phyloP scores from a whole-genome alignment of 2,113 vertebrate genomes.

The Xerus inauris region DNA sequence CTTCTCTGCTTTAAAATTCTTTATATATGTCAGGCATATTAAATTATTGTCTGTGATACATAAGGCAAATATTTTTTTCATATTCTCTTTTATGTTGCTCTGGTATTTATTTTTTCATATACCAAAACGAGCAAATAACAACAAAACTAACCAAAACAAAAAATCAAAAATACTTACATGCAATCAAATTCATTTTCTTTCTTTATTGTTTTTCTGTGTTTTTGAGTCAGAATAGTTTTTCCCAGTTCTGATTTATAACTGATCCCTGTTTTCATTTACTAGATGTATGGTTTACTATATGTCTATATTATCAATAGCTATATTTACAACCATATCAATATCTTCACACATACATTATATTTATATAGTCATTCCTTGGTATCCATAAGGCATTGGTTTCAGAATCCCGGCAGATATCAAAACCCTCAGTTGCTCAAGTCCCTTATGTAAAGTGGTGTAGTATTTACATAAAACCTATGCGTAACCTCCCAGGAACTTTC shows the following conservation, averaged over 20 bases:
- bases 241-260: background rate
- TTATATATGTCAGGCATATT: background rate
- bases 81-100: background rate
- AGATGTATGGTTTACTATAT: background rate
- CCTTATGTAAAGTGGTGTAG: background rate
- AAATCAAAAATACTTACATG: background rate
- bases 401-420: background rate
- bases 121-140: too few relatives aligned
- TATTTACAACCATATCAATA: background rate
- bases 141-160: background rate
- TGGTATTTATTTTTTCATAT: background rate
- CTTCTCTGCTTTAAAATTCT: background rate
- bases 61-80: background rate
- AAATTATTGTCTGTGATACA: background rate
- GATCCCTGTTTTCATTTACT: background rate
- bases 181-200: background rate
- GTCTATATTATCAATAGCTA: background rate
- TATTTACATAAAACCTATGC: background rate
- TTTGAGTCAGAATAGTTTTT: conserved; percentile 6
- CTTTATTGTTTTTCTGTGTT: background rate
- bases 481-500: background rate
- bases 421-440: background rate
- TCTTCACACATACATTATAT: background rate
- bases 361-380: background rate
- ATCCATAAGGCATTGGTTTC: background rate